These are phyloP conservation scores for Tachina lurida DNA, from an alignment of 2,888 invertebrate species.

Conservation along the genomic window DNA sequence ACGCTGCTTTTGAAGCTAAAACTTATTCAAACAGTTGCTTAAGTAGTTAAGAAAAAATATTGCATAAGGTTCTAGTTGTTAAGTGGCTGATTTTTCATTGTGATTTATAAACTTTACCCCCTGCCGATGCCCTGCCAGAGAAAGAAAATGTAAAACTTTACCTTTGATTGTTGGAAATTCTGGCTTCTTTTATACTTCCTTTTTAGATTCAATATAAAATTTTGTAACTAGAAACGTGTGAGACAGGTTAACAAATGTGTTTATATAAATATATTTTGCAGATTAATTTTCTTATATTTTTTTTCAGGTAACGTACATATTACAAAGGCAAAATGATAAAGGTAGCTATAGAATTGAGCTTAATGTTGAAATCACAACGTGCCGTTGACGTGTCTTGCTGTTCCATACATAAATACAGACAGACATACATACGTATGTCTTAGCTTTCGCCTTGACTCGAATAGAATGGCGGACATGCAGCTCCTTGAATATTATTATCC, in stretches of 20 bases:
- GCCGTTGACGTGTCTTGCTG: constrained; percentile 40
- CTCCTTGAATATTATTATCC: background rate
- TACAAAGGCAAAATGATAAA: background rate
- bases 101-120: constrained; percentile 8
- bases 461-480: background rate
- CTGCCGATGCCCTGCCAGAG: background rate
- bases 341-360: constrained; percentile 27
- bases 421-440: no score
- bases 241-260: constrained; percentile 58
- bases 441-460: no score
- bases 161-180: constrained; percentile 41
- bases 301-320: background rate
- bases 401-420: background rate
- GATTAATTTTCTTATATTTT: constrained; percentile 33
- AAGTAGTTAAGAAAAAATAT: constrained; percentile 5
- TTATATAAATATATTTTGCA: constrained; percentile 37
- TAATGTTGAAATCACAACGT: constrained; percentile 49
- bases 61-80: constrained; percentile 33
- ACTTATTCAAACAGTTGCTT: constrained; percentile 29
- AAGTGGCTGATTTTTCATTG: constrained; percentile 48
- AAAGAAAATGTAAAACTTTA: constrained; percentile 20
- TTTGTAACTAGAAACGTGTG: constrained; percentile 41
- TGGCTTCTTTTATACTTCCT: constrained; percentile 22
- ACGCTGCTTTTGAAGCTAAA: constrained; percentile 33
- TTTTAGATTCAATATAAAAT: constrained; percentile 32